Percentiles rank a stretch among this genome's conserved stretches.
These are phyloP conservation scores for Zaprionus inermis DNA, from an alignment of 1,140 invertebrate genomes.

Conservation along the genomic window DNA sequence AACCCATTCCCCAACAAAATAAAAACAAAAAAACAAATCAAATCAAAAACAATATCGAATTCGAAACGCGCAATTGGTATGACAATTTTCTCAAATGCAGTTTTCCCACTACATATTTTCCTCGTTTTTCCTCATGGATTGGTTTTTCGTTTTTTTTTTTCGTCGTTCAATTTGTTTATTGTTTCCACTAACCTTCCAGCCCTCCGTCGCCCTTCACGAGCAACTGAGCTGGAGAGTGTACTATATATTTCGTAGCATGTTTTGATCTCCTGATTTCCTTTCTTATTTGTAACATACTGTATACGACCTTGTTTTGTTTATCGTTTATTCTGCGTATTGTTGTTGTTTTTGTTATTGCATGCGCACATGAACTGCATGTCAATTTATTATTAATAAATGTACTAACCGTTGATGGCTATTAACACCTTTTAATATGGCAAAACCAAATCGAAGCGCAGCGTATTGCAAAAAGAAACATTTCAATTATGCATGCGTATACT, in stretches of 20 bases:
- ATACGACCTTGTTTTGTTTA: constrained; percentile 28
- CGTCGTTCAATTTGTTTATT: background rate
- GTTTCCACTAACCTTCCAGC: constrained; percentile 17
- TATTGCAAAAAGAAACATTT: background rate
- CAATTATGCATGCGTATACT: constrained; percentile 1
- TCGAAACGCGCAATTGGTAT: constrained; percentile 66
- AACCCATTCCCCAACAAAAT: constrained; percentile 9
- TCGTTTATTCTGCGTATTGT: constrained; percentile 40
- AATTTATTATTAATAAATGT: constrained; percentile 1
- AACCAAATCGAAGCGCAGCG: background rate
- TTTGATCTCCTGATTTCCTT: constrained; percentile 6
- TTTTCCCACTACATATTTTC: constrained; percentile 19
- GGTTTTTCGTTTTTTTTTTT: constrained; percentile 12
- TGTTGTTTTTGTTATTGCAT: constrained; percentile 80
- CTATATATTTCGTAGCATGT: constrained; percentile 19
- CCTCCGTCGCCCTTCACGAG: too few species aligned
- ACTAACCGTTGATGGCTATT: constrained; percentile 13
- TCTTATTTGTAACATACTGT: background rate
- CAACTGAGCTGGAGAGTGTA: constrained; percentile 6
- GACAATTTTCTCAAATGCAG: constrained; percentile 44
- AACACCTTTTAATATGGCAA: background rate
- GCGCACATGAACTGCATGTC: constrained; percentile 24
- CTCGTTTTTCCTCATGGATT: constrained; percentile 19
- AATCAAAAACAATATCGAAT: constrained; percentile 42
- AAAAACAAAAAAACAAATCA: too few species aligned